Evolutionary conservation across 2,113 vertebrate genomes (phyloP).

Genomic region (Sula dactylatra): DNA sequence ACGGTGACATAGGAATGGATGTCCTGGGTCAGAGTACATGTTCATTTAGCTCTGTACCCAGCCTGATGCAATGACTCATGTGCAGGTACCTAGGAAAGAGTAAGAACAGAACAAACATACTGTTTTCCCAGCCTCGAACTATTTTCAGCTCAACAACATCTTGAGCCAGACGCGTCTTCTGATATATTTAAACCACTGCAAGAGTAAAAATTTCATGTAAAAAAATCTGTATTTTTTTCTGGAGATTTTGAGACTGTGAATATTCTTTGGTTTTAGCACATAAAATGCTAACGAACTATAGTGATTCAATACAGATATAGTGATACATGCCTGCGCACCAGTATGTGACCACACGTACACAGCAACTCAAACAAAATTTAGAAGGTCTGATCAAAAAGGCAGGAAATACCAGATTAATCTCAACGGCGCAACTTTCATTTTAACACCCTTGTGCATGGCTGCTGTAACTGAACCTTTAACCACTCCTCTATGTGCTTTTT

Average conservation of each 20-base stretch:
- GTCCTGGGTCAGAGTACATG: not conserved
- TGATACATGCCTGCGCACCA: not conserved
- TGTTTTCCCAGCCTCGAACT: not conserved
- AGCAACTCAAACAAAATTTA: not conserved
- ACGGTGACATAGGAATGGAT: not conserved
- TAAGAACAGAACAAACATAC: not conserved
- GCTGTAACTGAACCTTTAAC: not conserved
- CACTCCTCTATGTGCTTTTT: not conserved
- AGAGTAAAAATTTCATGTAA: not conserved
- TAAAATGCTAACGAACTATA: not conserved
- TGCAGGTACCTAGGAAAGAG: not conserved
- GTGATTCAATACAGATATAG: not conserved
- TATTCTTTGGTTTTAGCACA: not conserved
- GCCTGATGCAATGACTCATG: not conserved
- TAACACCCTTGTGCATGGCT: not conserved
- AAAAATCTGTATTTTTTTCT: not conserved
- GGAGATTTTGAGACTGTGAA: not conserved
- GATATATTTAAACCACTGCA: not conserved
- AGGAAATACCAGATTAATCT: conserved; percentile 13
- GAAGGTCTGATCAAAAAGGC: not conserved
- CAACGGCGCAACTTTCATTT: not conserved
- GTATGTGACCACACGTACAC: not conserved
- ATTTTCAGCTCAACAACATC: not conserved
- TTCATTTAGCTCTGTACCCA: not conserved
- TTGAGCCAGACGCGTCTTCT: not conserved